Percentiles rank a stretch among this genome's conserved stretches.
These are phyloP conservation scores for Brachyistius frenatus DNA, from an alignment of 2,113 vertebrate species.

Conservation along the genomic window DNA sequence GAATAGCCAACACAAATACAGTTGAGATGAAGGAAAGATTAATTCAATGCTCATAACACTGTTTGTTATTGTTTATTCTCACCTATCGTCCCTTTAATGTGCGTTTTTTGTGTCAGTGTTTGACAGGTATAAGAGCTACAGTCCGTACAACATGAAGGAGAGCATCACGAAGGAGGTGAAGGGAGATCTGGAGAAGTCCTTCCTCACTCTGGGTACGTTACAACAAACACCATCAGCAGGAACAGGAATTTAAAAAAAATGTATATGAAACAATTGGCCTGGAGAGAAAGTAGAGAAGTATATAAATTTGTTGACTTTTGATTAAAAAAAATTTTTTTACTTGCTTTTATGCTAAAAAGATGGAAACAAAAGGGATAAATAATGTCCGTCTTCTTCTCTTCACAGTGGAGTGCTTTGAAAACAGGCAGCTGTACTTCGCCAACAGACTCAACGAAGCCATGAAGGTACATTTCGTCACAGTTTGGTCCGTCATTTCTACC, in stretches of 20 bases:
- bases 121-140: slow-evolving; percentile 95
- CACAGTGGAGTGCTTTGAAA: slow-evolving; percentile 95
- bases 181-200: slow-evolving; percentile 94
- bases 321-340: no score
- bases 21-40: no score
- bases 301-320: no score
- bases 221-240: background rate
- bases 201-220: slow-evolving; percentile 90
- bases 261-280: no score
- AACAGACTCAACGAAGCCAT: slow-evolving; percentile 93
- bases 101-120: slow-evolving; percentile 85
- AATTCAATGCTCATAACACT: no score
- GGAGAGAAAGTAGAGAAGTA: no score
- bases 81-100: no score
- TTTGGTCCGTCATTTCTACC: background rate
- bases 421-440: slow-evolving; percentile 95
- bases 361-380: no score
- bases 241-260: no score
- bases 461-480: slow-evolving; percentile 87
- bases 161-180: slow-evolving; percentile 97
- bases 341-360: no score
- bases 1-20: no score
- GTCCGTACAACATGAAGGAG: slow-evolving; percentile 95
- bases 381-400: background rate
- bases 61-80: no score